Evolutionary conservation across 1,140 invertebrate genomes (phyloP), one percentile per base, ranked within the genome.

Genomic region (Coptotermes formosanus): DNA sequence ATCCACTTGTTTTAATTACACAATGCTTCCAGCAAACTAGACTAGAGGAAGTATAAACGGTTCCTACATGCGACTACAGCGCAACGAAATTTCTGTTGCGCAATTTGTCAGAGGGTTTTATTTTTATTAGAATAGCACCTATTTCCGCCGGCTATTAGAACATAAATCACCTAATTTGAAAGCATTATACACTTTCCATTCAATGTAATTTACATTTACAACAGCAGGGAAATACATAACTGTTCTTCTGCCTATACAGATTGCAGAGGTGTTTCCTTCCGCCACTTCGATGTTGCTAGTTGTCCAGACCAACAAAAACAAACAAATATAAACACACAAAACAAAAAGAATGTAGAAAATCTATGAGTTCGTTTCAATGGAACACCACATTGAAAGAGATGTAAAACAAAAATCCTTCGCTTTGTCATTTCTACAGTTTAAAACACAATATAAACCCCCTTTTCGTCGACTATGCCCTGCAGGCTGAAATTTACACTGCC

Each of bases 381-480:
- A 75, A 30, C 64, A 75, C 9, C 2, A 75, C 64, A 75, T 30
- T 30, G 16, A 75, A 75, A 12, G 59, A 23, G 25, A 21, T 64
- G 16, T 64, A 3, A 16, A 64, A 64, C 25, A 64, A 64, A 64
- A 64, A 1, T 30, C 64, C 16, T 3, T 30, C 64, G 2, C 16
- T 75, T 75, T 75, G 64, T 75, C 64, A 75, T 75, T 75, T 75
- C 25, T 75, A 75, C 25, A 75, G 64, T 75, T 11, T 30, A 75
- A 75, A 75, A 75, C 30, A 30, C 64, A 64, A 23, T 64, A 64
- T 64, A n/a, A 6, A 64, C 11, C 19, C 19, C 59, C 59, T 64
- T 64, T 64, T 64, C 59, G 25, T 30, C 9, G 64, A 30, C 64
- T 75, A 30, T 75, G n/a, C 64, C 64, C 64, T 12, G 25, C 30